Conservation (phyloP, 2,797 vertebrate genomes). For the Chromis chromis region DNA sequence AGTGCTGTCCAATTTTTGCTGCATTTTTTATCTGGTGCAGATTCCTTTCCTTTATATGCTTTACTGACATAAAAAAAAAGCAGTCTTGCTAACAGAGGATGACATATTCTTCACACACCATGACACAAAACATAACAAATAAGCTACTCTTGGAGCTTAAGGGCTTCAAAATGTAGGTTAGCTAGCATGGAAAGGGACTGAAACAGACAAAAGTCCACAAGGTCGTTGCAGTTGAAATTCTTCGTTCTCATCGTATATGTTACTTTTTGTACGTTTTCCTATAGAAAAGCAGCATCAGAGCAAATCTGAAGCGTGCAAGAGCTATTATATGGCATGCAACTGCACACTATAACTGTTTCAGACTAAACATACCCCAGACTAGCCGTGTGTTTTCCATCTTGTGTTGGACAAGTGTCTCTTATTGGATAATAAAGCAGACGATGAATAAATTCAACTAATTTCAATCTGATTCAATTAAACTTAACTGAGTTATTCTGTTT, state of each 20-base stretch:
- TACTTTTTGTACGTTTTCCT: too few relatives aligned
- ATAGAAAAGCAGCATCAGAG: not conserved
- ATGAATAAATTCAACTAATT: too few relatives aligned
- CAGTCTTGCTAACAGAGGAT: too few relatives aligned
- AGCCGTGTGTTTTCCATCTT: too few relatives aligned
- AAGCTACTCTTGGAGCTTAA: too few relatives aligned
- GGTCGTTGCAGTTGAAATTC: not conserved
- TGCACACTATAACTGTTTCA: not conserved
- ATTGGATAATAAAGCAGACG: not conserved
- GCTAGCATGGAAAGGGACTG: too few relatives aligned
- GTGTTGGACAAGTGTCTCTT: not conserved
- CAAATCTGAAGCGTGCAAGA: not conserved
- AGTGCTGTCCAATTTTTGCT: conserved; percentile 7
- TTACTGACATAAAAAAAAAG: not conserved
- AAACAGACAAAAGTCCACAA: not conserved
- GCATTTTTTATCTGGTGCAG: not conserved
- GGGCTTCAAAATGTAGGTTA: not conserved
- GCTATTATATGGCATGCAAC: too few relatives aligned
- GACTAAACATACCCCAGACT: not conserved
- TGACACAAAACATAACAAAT: too few relatives aligned
- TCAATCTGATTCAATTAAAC: too few relatives aligned
- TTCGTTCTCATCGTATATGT: not conserved
- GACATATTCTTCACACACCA: too few relatives aligned
- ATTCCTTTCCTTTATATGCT: conserved; percentile 15
- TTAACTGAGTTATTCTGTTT: too few relatives aligned